phyloP scores from a whole-genome alignment of 1,140 invertebrate species.

The Aphidius ervi region DNA sequence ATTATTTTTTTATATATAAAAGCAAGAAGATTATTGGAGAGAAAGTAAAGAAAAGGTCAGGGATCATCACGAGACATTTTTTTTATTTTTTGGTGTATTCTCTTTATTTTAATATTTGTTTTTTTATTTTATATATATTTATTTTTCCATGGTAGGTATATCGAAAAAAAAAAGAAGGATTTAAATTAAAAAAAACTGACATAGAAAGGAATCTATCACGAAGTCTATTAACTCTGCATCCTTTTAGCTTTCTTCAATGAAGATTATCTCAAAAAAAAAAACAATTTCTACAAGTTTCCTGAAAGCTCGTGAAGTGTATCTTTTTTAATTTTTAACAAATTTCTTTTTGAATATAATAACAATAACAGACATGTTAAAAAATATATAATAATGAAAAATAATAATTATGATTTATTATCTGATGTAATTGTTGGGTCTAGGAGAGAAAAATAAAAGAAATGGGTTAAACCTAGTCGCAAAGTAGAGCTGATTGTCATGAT shows the following conservation, averaged over 20 bases:
- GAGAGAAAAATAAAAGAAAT: too few relatives aligned
- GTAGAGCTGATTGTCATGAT: too few relatives aligned
- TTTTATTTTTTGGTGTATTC: conserved; percentile 31
- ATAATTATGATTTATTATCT: too few relatives aligned
- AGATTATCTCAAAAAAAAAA: background rate
- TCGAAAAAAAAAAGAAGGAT: too few relatives aligned
- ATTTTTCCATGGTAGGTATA: too few relatives aligned
- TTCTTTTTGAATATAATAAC: too few relatives aligned
- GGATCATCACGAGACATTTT: conserved; percentile 38
- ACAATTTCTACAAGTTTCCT: background rate
- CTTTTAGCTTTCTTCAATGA: conserved; percentile 10
- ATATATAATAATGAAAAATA: too few relatives aligned
- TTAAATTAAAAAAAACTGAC: background rate
- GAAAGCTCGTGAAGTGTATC: too few relatives aligned
- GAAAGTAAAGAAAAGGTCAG: conserved; percentile 44
- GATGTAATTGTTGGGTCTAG: too few relatives aligned
- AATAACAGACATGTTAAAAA: too few relatives aligned
- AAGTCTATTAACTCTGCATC: conserved; percentile 6
- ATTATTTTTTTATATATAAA: conserved; percentile 18
- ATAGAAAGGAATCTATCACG: conserved; percentile 1
- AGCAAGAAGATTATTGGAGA: conserved; percentile 33
- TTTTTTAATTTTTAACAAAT: too few relatives aligned
- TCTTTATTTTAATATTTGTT: background rate
- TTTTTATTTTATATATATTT: background rate
- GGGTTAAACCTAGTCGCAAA: too few relatives aligned